Conservation (phyloP, 2,888 invertebrate species). For the Coenonympha arcania region DNA sequence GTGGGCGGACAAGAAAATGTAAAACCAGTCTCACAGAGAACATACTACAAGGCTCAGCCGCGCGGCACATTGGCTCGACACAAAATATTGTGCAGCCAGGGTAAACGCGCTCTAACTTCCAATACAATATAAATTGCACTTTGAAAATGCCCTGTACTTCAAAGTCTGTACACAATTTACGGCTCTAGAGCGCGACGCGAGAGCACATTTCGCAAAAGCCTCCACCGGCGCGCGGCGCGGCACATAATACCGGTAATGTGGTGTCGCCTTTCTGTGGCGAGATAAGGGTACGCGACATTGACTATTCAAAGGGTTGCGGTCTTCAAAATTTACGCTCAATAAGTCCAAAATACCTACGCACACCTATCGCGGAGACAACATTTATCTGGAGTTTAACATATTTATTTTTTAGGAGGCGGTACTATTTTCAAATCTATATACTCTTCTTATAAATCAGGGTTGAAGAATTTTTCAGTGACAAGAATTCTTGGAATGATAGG, state of each 20-base stretch:
- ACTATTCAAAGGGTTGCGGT: slow-evolving; percentile 75
- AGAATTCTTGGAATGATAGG: no score
- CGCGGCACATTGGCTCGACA: slow-evolving; percentile 56
- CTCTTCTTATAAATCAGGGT: no score
- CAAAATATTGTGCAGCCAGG: slow-evolving; percentile 63
- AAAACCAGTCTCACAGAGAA: slow-evolving; percentile 44
- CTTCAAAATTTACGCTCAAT: slow-evolving; percentile 74
- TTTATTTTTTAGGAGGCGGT: neutral
- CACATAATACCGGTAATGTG: slow-evolving; percentile 72
- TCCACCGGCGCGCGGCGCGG: slow-evolving; percentile 37
- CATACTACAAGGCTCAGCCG: slow-evolving; percentile 49
- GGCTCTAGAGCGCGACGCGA: slow-evolving; percentile 49
- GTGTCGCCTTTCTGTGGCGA: slow-evolving; percentile 73
- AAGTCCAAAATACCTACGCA: slow-evolving; percentile 62
- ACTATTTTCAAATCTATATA: neutral
- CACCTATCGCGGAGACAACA: slow-evolving; percentile 35
- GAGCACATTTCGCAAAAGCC: slow-evolving; percentile 43
- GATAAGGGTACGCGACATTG: slow-evolving; percentile 75
- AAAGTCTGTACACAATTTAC: slow-evolving; percentile 52
- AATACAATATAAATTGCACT: slow-evolving; percentile 75
- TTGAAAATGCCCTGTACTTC: slow-evolving; percentile 65
- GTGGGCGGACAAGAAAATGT: slow-evolving; percentile 50
- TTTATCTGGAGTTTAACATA: slow-evolving; percentile 20
- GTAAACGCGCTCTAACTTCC: slow-evolving; percentile 65
- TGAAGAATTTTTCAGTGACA: no score